phyloP scores from a whole-genome alignment of 2,113 vertebrate genomes.

The Elgaria multicarinata region DNA sequence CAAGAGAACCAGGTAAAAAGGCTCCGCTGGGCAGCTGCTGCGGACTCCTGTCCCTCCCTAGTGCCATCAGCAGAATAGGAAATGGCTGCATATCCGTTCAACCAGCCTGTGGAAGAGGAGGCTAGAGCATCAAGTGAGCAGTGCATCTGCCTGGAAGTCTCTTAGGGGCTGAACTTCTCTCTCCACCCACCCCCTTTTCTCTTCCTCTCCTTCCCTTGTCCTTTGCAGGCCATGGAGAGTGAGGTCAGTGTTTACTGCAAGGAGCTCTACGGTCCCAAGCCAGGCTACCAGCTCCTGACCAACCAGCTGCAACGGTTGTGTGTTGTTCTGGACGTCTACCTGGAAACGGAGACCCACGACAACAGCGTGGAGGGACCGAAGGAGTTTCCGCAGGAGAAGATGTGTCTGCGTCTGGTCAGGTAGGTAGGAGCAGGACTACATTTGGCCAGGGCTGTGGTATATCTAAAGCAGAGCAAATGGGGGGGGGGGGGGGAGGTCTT shows the following conservation, averaged over 20 bases:
- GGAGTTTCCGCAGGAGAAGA: slow-evolving; percentile 97
- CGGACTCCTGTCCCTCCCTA: neutral
- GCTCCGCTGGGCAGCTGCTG: neutral
- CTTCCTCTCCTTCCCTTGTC: neutral
- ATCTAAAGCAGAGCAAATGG: neutral
- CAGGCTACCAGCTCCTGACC: slow-evolving; percentile 94
- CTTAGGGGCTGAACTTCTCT: neutral
- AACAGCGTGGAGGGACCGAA: slow-evolving; percentile 93
- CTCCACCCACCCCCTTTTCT: no score
- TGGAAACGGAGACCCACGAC: slow-evolving; percentile 94
- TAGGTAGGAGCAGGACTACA: slow-evolving; percentile 47
- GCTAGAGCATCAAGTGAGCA: neutral
- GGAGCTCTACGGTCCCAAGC: slow-evolving; percentile 90
- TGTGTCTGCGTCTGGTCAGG: slow-evolving; percentile 96
- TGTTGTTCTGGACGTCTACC: slow-evolving; percentile 92
- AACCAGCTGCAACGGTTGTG: slow-evolving; percentile 95
- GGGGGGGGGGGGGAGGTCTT: no score
- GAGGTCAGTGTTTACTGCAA: slow-evolving; percentile 92
- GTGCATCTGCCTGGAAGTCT: neutral
- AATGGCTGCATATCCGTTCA: neutral
- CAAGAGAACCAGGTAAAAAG: fast-evolving
- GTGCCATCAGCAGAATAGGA: fast-evolving
- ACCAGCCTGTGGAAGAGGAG: neutral
- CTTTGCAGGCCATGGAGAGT: slow-evolving; percentile 90
- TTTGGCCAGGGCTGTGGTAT: no score